A percentile compares a stretch with the other conserved stretches of the same genome.
These are phyloP conservation scores for Homalodisca vitripennis DNA, from an alignment of 1,140 invertebrate species.

Conservation along the genomic window DNA sequence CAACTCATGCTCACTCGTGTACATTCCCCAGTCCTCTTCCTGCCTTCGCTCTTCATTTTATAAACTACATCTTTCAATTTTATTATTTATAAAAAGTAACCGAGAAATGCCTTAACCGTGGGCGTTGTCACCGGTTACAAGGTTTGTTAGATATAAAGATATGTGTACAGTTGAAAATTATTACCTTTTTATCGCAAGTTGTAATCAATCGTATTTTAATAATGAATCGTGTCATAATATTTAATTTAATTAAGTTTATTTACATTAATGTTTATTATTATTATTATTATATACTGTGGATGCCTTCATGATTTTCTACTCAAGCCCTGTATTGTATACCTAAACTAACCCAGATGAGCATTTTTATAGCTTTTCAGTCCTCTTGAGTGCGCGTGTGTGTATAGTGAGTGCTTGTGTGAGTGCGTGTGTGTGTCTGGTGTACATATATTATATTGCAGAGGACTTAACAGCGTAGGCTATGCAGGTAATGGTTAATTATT, in stretches of 20 bases:
- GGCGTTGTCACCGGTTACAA: background rate
- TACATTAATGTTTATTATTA: conserved; percentile 4
- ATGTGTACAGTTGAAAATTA: background rate
- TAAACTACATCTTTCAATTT: too few relatives aligned
- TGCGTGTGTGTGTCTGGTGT: background rate
- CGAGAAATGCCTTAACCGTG: conserved; percentile 19
- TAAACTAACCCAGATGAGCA: conserved; percentile 24
- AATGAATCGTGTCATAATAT: conserved; percentile 28
- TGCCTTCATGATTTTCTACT: conserved; percentile 17
- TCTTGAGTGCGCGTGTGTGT: background rate
- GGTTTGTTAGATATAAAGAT: background rate
- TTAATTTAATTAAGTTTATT: conserved; percentile 24
- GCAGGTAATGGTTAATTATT: background rate
- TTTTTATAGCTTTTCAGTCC: conserved; percentile 2
- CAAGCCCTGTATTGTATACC: background rate
- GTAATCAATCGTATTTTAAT: conserved; percentile 24
- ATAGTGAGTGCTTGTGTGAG: background rate
- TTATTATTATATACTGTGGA: conserved; percentile 3
- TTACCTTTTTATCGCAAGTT: conserved; percentile 6
- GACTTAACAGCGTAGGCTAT: background rate
- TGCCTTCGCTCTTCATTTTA: too few relatives aligned
- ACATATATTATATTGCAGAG: background rate
- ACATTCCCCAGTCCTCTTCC: too few relatives aligned
- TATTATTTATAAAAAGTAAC: conserved; percentile 21
- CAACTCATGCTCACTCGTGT: too few relatives aligned